Percentiles rank a stretch among this genome's conserved stretches.
These are phyloP conservation scores for Periophthalmus magnuspinnatus DNA, from an alignment of 2,797 vertebrate species.

Conservation along the genomic window DNA sequence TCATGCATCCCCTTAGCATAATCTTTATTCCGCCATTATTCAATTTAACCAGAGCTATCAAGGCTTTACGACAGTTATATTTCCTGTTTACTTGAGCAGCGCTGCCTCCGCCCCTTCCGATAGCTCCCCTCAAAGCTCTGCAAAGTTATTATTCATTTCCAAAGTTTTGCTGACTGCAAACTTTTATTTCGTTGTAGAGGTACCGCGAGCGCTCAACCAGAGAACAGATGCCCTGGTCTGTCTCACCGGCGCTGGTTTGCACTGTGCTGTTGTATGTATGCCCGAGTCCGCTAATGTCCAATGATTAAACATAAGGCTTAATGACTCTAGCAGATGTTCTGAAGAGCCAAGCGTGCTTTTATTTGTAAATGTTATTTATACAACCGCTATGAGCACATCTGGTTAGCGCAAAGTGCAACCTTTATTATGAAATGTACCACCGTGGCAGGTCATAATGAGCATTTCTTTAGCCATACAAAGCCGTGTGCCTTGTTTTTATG, in stretches of 20 bases:
- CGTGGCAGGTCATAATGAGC: background rate
- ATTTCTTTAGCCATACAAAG: slow-evolving; percentile 3
- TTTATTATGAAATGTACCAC: slow-evolving; percentile 16
- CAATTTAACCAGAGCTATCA: slow-evolving; percentile 58
- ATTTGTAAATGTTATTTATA: slow-evolving; percentile 59
- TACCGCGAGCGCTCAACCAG: slow-evolving; percentile 20
- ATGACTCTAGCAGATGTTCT: slow-evolving; percentile 66
- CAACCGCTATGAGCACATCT: slow-evolving; percentile 56
- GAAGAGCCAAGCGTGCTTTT: slow-evolving; percentile 55
- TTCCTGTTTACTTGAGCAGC: slow-evolving; percentile 50
- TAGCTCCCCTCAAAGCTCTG: background rate
- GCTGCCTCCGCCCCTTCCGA: slow-evolving; percentile 7
- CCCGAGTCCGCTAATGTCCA: slow-evolving; percentile 46
- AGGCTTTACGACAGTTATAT: slow-evolving; percentile 54
- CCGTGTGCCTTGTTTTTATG: too few relatives aligned
- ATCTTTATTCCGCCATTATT: slow-evolving; percentile 53
- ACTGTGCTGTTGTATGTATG: background rate
- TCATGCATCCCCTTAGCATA: slow-evolving; percentile 58
- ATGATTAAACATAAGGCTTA: slow-evolving; percentile 64
- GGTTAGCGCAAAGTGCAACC: slow-evolving; percentile 38
- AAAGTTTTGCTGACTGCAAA: slow-evolving; percentile 48
- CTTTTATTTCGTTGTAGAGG: slow-evolving; percentile 51
- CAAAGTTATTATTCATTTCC: slow-evolving; percentile 38
- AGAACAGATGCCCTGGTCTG: slow-evolving; percentile 47
- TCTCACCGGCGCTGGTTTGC: slow-evolving; percentile 28